Base-by-base conservation (phyloP, 2,888 invertebrate genomes). In the Caenorhabditis becei region DNA sequence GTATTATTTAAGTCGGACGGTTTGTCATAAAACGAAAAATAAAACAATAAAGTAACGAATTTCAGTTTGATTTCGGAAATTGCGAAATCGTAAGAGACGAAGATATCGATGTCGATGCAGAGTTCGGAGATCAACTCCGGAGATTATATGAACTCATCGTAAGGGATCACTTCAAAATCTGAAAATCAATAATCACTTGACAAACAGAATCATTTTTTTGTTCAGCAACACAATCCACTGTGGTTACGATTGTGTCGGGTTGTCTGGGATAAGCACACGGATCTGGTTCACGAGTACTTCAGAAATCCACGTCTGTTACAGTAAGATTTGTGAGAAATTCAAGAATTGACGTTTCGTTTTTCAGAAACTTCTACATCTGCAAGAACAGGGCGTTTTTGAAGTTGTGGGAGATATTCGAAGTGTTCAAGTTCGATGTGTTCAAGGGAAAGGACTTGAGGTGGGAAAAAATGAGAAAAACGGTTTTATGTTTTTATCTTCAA, bases 301-400 rank as follows among this genome's bases (percentile, higher is more conserved):
- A 23, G 24, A 23, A 24, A 23, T 51, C 24, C 24, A 24, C 18
- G 8, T 24, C 10, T 63, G 28, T 51, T 20, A 7, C 1, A 26
- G 26, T 32, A 18, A 56, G 11, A n/a, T 24, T 20, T 35, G 0
- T 20, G 8, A 18, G 23, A 28, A 56, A 32, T 14, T n/a, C n/a
- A n/a, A n/a, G n/a, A n/a, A 24, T 24, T 51, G 24, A 24, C 32
- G 10, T 32, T 14, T 11, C 8, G 24, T 3, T 32, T 62, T 62
- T 44, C 56, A 71, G 71, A 28, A 51, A 66, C 28, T 51, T 24
- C 47, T 74, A 41, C 41, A 58, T 74, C 41, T 83, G 80, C 35
- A 78, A 77, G 26, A 77, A 82, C 32, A 63, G 71, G 47, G 84
- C 82, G 51, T 80, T 83, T 61, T 35, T 84, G 28, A 63, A 56